Percentiles rank a stretch among this genome's conserved stretches.
These are phyloP conservation scores for Dyspetes luteomarginatus DNA, from an alignment of 2,888 invertebrate genomes.

Conservation along the genomic window DNA sequence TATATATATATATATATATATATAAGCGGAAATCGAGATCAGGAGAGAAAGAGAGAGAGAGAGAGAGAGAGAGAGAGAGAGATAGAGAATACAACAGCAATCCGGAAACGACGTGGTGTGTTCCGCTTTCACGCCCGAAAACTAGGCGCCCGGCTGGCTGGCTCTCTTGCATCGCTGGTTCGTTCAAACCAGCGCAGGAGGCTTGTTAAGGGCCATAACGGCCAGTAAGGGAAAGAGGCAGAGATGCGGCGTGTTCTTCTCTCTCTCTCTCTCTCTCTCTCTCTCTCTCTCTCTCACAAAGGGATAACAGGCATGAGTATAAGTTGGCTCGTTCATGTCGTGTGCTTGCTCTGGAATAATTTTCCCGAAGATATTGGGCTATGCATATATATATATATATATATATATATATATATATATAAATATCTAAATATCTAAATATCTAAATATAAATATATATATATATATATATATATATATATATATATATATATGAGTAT, in stretches of 20 bases:
- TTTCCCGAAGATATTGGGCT: conserved; percentile 36
- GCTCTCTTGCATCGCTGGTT: conserved; percentile 61
- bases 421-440: too few relatives aligned
- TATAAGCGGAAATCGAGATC: conserved; percentile 13
- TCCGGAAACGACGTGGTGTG: conserved; percentile 66
- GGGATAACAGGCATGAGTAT: conserved; percentile 54
- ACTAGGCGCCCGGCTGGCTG: conserved; percentile 66
- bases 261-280: conserved; percentile 23
- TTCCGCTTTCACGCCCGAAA: conserved; percentile 67
- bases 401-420: too few relatives aligned
- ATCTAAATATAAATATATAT: too few relatives aligned
- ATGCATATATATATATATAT: conserved; percentile 1
- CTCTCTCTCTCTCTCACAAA: conserved; percentile 38
- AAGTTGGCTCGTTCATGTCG: conserved; percentile 69
- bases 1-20: conserved; percentile 41
- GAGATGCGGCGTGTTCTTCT: conserved; percentile 36
- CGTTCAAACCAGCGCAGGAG: conserved; percentile 46
- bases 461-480: too few relatives aligned
- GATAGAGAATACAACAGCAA: conserved; percentile 49
- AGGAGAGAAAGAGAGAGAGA: background rate
- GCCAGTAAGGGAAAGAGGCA: conserved; percentile 13
- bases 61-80: conserved; percentile 5
- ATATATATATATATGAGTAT: conserved; percentile 1
- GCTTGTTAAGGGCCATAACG: conserved; percentile 65
- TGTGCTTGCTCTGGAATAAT: conserved; percentile 65